Evolutionary conservation across 2,888 invertebrate species (phyloP), one percentile per base, ranked within the genome.

Genomic region (Agrotis segetum): DNA sequence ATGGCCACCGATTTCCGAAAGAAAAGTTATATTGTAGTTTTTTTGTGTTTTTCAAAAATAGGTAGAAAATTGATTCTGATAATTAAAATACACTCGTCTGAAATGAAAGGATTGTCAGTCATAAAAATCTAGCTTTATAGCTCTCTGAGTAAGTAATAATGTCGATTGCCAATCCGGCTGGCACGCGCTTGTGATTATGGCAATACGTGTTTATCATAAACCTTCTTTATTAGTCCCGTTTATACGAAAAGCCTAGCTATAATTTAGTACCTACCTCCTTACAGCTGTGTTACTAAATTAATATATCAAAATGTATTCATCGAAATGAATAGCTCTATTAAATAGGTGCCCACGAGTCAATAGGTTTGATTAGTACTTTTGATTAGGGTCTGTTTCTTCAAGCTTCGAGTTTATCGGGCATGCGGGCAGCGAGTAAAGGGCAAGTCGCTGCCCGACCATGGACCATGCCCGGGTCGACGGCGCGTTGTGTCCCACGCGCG

Each of bases 71-170:
- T 11, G 6, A 34, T 34, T 7, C 34, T 34, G 34, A 9, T 40
- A 40, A 40, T 40, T 40, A 40, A 40, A 40, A 2, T 40, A 40
- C 40, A 40, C 40, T 40, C 11, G 40, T 40, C 40, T 40, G 40
- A 40, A 17, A 34, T 52, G 21, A 71, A 14, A 58, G 52, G 16
- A 52, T 60, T 52, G 50, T 11, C 13, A n/a, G n/a, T 34, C 16
- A 34, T 52, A 72, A 72, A 70, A 21, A 21, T 34, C 9, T 16
- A 49, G 21, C 46, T 52, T 70, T 71, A 72, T 61, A 40, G 72
- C 21, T 61, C 16, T 21, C 13, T 71, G 50, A 60, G 61, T 60
- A n/a, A 21, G 49, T 44, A 44, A 59, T 44, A 47, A 67, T 53
- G 58, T 19, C 29, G 76, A 63, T 76, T 55, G 70, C 24, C 44